Base-by-base conservation (phyloP, 2,888 invertebrate genomes). In the Harmothoe impar region DNA sequence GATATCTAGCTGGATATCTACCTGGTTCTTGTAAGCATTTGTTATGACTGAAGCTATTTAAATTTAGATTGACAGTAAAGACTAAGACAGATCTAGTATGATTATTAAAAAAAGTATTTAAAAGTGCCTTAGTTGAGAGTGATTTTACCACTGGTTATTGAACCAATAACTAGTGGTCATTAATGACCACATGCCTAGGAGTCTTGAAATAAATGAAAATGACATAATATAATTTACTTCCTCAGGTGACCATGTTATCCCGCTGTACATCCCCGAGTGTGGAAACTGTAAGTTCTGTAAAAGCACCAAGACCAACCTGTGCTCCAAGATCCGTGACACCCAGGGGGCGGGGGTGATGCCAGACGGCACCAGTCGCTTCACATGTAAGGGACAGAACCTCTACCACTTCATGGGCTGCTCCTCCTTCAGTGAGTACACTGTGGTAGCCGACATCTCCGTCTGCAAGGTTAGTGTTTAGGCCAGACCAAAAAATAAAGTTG, bases 251-350 rank as follows among this genome's bases (percentile, higher is more conserved):
- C 98, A 99, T 96, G 99, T 99, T n/a, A 97, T 99, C 92, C 99
- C 99, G 0, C 96, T 99, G 43, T 99, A 99, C 95, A 97, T 99
- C 91, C 99, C 99, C 0, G 99, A 99, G 96, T 99, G 99, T 96
- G 97, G 97, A 51, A 97, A 98, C 33, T 99, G 99, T 96, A 98
- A 99, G 96, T 99, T 98, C 96, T 99, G 99, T 96, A 97, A 97
- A 92, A 98, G 97, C 91, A 97, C 98, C 0, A 99, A 99, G 96
- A 99, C 99, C 0, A 99, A 99, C 96, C 96, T 99, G 20, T 99
- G 99, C 95, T 97, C 98, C 94, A 99, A 98, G 96, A 98, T 99
- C 91, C 94, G 95, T 90, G 77, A 90, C 17, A 95, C 95, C 20
- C 95, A 96, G 93, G 95, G 95, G 43, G 92, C 93, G 90, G 96